A percentile compares a stretch with the other conserved stretches of the same genome.
Conservation (phyloP, 2,888 invertebrate species). For the Morpho helenor region DNA sequence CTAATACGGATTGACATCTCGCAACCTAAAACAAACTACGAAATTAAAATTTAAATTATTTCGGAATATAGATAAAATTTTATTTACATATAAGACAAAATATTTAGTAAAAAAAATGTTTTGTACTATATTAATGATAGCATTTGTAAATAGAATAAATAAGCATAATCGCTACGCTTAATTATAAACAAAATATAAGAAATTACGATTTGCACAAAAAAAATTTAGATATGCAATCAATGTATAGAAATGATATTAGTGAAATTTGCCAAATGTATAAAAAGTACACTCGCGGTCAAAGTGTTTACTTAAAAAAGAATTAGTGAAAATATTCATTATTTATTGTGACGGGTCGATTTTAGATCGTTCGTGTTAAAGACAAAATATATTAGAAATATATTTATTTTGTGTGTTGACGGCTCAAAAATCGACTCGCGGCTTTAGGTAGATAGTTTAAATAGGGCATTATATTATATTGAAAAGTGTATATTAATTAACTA, state of each 20-base stretch:
- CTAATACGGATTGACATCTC: constrained; percentile 5
- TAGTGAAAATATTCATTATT: constrained; percentile 19
- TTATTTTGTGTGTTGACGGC: not conserved
- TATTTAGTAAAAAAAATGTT: constrained; percentile 55
- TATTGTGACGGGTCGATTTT: constrained; percentile 12
- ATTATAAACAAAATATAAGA: constrained; percentile 30
- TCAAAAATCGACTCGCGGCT: constrained; percentile 19
- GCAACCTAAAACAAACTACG: constrained; percentile 4
- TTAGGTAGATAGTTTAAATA: constrained; percentile 20
- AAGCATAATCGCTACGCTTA: constrained; percentile 56
- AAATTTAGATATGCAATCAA: constrained; percentile 35
- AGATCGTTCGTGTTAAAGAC: constrained; percentile 2
- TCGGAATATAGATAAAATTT: constrained; percentile 36
- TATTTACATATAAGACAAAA: constrained; percentile 52
- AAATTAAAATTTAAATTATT: constrained; percentile 28
- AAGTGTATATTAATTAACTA: constrained; percentile 22
- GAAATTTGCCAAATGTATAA: constrained; percentile 39
- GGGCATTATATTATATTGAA: constrained; percentile 16
- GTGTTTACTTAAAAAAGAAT: constrained; percentile 17
- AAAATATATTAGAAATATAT: constrained; percentile 8
- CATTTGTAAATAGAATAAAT: constrained; percentile 27
- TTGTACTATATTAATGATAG: constrained; percentile 47
- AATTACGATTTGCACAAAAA: constrained; percentile 43
- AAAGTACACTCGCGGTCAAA: constrained; percentile 25
- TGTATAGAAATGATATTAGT: constrained; percentile 35